phyloP scores from a whole-genome alignment of 92 coral and sea anemone species.

The Metridium senile region DNA sequence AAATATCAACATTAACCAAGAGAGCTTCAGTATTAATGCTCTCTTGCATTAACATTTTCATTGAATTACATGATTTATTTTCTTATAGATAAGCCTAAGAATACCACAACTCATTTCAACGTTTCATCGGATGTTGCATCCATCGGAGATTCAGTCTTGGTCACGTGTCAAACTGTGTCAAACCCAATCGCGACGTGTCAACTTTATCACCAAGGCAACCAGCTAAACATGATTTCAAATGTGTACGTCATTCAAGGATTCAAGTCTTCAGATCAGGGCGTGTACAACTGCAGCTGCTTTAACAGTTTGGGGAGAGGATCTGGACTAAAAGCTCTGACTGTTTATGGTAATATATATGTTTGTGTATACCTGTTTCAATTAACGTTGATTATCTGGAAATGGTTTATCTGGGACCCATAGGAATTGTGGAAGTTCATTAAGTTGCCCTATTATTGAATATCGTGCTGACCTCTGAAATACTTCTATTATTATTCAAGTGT shows the following conservation, averaged over 20 bases:
- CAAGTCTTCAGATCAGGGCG: conserved; percentile 52
- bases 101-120: conserved; percentile 49
- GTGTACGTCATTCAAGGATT: conserved; percentile 49
- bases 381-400: too few species aligned
- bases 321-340: conserved; percentile 30
- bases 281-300: conserved; percentile 62
- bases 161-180: conserved; percentile 57
- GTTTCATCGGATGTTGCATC: conserved; percentile 57
- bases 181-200: conserved; percentile 66
- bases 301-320: conserved; percentile 45
- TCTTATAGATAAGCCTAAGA: conserved; percentile 50
- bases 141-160: conserved; percentile 48
- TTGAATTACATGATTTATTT: background rate
- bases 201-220: conserved; percentile 36
- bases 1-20: too few species aligned
- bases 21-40: too few species aligned
- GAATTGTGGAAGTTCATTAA: too few species aligned
- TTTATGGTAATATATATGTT: conserved; percentile 54
- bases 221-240: conserved; percentile 21
- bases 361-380: too few species aligned
- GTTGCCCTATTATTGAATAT: too few species aligned
- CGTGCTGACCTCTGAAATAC: too few species aligned
- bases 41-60: too few species aligned
- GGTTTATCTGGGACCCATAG: too few species aligned
- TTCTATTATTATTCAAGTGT: too few species aligned